These are phyloP conservation scores for Orgyia antiqua DNA, from an alignment of 2,888 invertebrate species.

Conservation along the genomic window DNA sequence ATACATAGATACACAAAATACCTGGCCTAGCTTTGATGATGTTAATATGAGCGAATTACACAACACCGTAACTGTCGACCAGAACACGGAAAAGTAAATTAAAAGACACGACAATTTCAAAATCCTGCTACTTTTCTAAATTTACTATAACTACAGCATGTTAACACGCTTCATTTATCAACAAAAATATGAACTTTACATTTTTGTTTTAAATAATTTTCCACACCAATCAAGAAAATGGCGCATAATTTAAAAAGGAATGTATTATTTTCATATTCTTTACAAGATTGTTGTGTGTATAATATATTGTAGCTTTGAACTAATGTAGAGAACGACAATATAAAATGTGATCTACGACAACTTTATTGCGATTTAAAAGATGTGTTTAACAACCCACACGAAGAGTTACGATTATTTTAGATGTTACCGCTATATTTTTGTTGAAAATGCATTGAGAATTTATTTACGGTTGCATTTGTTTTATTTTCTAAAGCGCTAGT, in stretches of 20 bases:
- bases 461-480: not conserved
- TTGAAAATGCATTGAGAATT: not conserved
- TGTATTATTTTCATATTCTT: slow-evolving; percentile 15
- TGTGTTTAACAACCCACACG: slow-evolving; percentile 13
- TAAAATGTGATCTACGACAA: slow-evolving; percentile 15
- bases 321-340: slow-evolving; percentile 14
- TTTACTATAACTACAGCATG: too few species aligned
- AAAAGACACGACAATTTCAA: too few species aligned
- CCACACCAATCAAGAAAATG: slow-evolving; percentile 8
- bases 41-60: too few species aligned
- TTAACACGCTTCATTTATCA: too few species aligned
- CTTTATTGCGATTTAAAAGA: slow-evolving; percentile 19
- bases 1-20: too few species aligned
- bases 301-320: slow-evolving; percentile 17
- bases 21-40: too few species aligned
- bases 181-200: not conserved
- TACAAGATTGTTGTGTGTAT: slow-evolving; percentile 14
- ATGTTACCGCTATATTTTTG: not conserved
- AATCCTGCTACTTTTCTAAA: too few species aligned
- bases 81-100: too few species aligned
- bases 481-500: too few species aligned
- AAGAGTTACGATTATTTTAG: slow-evolving; percentile 3
- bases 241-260: slow-evolving; percentile 11
- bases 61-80: too few species aligned
- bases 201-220: slow-evolving; percentile 4